Evolutionary conservation across 1,140 invertebrate genomes (phyloP).

Genomic region (Nylanderia fulva): DNA sequence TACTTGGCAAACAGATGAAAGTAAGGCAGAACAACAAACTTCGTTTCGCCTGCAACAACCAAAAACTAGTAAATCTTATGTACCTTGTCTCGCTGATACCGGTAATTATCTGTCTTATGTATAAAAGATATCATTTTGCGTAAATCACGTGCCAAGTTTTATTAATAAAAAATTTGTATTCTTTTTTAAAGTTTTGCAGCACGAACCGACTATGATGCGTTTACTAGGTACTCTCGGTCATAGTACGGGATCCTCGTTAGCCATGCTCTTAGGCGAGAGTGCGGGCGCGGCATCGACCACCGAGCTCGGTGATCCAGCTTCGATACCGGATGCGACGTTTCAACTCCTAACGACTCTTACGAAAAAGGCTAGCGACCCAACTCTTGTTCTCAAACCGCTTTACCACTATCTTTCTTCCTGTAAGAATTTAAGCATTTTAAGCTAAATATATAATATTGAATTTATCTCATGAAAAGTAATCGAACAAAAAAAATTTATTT

Average conservation of each 20-base stretch:
- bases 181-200: constrained; percentile 90
- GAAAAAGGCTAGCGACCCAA: constrained; percentile 90
- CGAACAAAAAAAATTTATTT: background rate
- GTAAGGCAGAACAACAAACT: constrained; percentile 89
- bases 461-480: background rate
- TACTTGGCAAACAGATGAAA: constrained; percentile 91
- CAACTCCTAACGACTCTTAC: constrained; percentile 92
- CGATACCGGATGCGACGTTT: constrained; percentile 94
- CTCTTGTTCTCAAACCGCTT: constrained; percentile 91
- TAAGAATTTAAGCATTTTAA: constrained; percentile 81
- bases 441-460: no score
- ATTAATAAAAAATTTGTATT: constrained; percentile 14
- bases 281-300: constrained; percentile 76
- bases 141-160: background rate
- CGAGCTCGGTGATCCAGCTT: constrained; percentile 88
- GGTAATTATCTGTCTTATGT: constrained; percentile 74
- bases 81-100: constrained; percentile 91
- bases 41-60: constrained; percentile 76
- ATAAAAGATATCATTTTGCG: background rate
- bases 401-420: constrained; percentile 90
- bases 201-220: constrained; percentile 93
- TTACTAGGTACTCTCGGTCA: constrained; percentile 91
- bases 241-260: constrained; percentile 89
- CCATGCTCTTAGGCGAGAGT: constrained; percentile 85
- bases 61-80: constrained; percentile 80